phyloP scores from a whole-genome alignment of 2,888 invertebrate species.

The Lithophane ornitopus region DNA sequence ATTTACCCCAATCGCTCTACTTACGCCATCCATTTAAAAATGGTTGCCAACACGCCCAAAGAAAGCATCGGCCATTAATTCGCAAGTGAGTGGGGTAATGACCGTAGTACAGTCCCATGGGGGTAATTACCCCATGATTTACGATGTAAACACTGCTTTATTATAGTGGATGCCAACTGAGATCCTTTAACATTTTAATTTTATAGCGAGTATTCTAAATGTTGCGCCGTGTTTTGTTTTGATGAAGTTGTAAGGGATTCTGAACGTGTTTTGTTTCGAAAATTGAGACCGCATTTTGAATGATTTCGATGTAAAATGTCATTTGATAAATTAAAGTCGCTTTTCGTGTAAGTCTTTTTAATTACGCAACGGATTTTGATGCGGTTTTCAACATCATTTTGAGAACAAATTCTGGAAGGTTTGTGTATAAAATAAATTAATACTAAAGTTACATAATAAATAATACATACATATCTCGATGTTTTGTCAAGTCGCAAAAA shows the following conservation, averaged over 20 bases:
- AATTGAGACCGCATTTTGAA: not conserved
- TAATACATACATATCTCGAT: too few relatives aligned
- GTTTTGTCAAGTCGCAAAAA: not conserved
- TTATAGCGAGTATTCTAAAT: conserved; percentile 53
- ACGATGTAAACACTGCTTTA: conserved; percentile 78
- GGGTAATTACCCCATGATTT: conserved; percentile 83
- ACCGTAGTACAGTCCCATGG: conserved; percentile 67
- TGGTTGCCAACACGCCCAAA: conserved; percentile 42
- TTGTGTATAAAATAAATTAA: not conserved
- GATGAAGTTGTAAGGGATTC: not conserved
- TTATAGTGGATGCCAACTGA: conserved; percentile 65
- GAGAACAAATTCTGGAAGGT: not conserved
- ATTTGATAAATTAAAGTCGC: not conserved
- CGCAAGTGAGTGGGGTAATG: conserved; percentile 70
- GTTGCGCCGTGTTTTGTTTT: conserved; percentile 7
- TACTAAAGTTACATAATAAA: not conserved
- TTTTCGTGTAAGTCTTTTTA: not conserved
- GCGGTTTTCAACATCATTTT: not conserved
- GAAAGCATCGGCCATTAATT: conserved; percentile 67
- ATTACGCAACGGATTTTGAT: not conserved
- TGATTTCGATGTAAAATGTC: not conserved
- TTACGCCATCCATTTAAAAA: conserved; percentile 35
- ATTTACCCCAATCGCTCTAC: conserved; percentile 6
- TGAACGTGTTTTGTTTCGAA: not conserved
- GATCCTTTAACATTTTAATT: conserved; percentile 81